Conservation (phyloP, 2,113 vertebrate species). For the Notarius lentiginosus region DNA sequence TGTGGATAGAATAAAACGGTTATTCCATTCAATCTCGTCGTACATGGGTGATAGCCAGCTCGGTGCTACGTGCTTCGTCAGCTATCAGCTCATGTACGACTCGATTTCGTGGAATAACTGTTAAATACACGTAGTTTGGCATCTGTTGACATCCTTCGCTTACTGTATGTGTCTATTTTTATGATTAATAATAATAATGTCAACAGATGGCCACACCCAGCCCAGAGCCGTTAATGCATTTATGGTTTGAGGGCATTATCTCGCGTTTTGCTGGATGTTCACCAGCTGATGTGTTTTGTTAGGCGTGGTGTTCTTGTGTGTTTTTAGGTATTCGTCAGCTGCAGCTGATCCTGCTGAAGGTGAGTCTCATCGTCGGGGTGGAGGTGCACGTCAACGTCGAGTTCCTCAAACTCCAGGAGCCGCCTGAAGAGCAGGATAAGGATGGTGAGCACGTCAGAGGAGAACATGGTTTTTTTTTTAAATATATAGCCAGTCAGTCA, state of each 20-base stretch:
- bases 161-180: not conserved
- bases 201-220: not conserved
- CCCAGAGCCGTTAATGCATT: too few species aligned
- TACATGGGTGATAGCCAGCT: too few species aligned
- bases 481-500: not conserved
- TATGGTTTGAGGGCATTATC: not conserved
- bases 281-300: not conserved
- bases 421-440: slow-evolving; percentile 84
- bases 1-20: too few species aligned
- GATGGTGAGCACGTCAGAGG: slow-evolving; percentile 69
- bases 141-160: not conserved
- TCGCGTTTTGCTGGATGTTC: not conserved
- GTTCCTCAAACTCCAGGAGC: slow-evolving; percentile 86
- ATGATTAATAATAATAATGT: not conserved
- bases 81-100: too few species aligned
- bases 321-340: slow-evolving; percentile 91
- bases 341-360: slow-evolving; percentile 94
- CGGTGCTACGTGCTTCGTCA: too few species aligned
- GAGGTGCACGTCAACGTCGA: slow-evolving; percentile 93
- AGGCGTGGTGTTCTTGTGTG: not conserved
- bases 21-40: too few species aligned
- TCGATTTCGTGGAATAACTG: too few species aligned
- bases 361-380: slow-evolving; percentile 87
- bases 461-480: too few species aligned
- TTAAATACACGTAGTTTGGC: too few species aligned